These are phyloP conservation scores for Timandra comae DNA, from an alignment of 2,888 invertebrate genomes.

Conservation along the genomic window DNA sequence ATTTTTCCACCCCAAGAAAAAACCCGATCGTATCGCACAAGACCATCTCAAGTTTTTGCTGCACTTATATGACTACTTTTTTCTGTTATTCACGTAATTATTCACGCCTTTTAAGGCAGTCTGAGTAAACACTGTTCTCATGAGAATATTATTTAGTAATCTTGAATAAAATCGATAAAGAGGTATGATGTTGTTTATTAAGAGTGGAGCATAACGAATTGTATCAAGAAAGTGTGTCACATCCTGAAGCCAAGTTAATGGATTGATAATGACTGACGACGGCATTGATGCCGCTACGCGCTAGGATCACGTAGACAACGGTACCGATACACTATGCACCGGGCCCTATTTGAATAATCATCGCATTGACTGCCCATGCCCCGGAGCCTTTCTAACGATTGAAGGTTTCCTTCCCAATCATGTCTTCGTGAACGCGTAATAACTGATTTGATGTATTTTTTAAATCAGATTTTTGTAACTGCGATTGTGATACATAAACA, in stretches of 20 bases:
- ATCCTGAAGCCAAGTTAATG: constrained; percentile 57
- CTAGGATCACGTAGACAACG: constrained; percentile 68
- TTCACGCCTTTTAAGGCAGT: constrained; percentile 61
- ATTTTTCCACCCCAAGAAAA: constrained; percentile 43
- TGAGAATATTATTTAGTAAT: constrained; percentile 31
- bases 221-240: constrained; percentile 51
- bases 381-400: constrained; percentile 32
- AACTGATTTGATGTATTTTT: no score
- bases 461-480: no score
- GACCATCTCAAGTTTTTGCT: constrained; percentile 33
- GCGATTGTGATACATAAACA: no score
- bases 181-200: not conserved
- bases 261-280: constrained; percentile 49
- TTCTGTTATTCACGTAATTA: constrained; percentile 55
- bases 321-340: constrained; percentile 52
- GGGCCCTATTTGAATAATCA: constrained; percentile 61
- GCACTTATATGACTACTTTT: constrained; percentile 52
- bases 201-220: constrained; percentile 16
- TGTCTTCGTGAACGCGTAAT: constrained; percentile 12
- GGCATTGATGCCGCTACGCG: constrained; percentile 43
- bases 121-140: constrained; percentile 52
- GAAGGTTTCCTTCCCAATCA: constrained; percentile 34
- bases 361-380: constrained; percentile 33
- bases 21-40: constrained; percentile 27
- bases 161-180: not conserved